Percentiles rank a stretch among this genome's conserved stretches.
Evolutionary conservation across 2,888 invertebrate genomes (phyloP).

Genomic region (Synanthedon andrenaeformis): DNA sequence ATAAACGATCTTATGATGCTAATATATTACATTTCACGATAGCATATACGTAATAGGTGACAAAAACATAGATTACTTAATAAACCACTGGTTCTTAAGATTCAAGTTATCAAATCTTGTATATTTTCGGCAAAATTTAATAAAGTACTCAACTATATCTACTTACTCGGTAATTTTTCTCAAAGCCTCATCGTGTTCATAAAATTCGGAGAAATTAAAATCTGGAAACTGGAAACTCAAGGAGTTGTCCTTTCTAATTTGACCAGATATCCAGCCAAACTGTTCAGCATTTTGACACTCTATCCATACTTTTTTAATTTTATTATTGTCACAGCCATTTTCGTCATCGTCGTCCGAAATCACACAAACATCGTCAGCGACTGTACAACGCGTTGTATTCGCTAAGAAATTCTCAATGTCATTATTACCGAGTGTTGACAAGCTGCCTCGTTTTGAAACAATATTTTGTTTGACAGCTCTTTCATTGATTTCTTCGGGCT

Average conservation of each 20-base stretch:
- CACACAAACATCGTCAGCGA: conserved; percentile 12
- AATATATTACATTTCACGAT: no score
- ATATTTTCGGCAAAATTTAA: no score
- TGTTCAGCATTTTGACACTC: conserved; percentile 31
- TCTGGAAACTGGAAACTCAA: conserved; percentile 51
- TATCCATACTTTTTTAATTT: conserved; percentile 32
- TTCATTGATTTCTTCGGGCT: conserved; percentile 59
- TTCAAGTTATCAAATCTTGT: not conserved
- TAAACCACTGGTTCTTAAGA: no score
- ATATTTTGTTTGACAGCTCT: conserved; percentile 13
- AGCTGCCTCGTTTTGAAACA: not conserved
- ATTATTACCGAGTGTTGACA: not conserved
- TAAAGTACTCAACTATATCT: not conserved
- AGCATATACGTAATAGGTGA: no score
- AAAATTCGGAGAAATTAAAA: conserved; percentile 39
- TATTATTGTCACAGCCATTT: conserved; percentile 6
- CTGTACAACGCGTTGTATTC: conserved; percentile 8
- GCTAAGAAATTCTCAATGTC: conserved; percentile 38
- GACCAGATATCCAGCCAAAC: conserved; percentile 40
- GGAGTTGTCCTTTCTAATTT: conserved; percentile 15
- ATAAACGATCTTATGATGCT: not conserved
- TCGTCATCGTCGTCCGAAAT: conserved; percentile 28
- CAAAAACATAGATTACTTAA: no score
- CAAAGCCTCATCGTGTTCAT: conserved; percentile 32
- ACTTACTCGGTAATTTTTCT: conserved; percentile 51